Evolutionary conservation across 2,888 invertebrate genomes (phyloP).

Genomic region (Orthosia incerta): DNA sequence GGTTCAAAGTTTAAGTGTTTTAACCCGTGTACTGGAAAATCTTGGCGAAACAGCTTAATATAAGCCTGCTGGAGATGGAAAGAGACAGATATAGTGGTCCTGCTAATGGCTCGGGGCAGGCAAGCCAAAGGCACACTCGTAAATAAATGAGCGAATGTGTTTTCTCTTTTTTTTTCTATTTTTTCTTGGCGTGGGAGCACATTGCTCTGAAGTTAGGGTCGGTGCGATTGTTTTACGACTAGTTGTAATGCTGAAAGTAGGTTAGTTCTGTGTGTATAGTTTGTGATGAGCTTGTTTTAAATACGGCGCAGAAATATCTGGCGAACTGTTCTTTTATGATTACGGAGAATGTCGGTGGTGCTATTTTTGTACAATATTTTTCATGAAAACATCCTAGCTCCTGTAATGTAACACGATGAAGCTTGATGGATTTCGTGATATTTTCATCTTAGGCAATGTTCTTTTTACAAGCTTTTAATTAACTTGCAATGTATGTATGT

Average conservation of each 20-base stretch:
- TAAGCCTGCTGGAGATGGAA: conserved; percentile 69
- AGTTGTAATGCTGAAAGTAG: conserved; percentile 67
- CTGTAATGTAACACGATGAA: background rate
- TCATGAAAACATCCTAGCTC: background rate
- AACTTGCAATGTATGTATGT: too few relatives aligned
- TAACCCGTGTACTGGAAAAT: conserved; percentile 75
- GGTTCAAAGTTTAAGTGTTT: conserved; percentile 81
- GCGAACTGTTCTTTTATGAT: conserved; percentile 35
- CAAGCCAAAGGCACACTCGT: conserved; percentile 82
- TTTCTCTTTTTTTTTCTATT: conserved; percentile 77
- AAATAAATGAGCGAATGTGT: conserved; percentile 85
- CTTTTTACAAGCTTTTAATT: too few relatives aligned
- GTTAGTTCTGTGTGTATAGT: conserved; percentile 68
- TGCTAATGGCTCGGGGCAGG: conserved; percentile 82
- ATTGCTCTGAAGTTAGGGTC: conserved; percentile 66
- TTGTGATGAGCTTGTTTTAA: conserved; percentile 56
- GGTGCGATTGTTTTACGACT: conserved; percentile 71
- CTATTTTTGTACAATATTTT: conserved; percentile 10
- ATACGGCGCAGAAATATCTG: conserved; percentile 51
- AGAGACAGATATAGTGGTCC: conserved; percentile 78
- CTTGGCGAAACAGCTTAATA: conserved; percentile 79
- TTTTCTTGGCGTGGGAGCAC: conserved; percentile 68
- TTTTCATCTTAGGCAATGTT: background rate
- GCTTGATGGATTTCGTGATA: background rate
- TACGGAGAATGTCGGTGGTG: background rate